A percentile compares a stretch with the other conserved stretches of the same genome.
These are phyloP conservation scores for Tringa solitaria DNA, from an alignment of 2,113 vertebrate genomes.

Conservation along the genomic window DNA sequence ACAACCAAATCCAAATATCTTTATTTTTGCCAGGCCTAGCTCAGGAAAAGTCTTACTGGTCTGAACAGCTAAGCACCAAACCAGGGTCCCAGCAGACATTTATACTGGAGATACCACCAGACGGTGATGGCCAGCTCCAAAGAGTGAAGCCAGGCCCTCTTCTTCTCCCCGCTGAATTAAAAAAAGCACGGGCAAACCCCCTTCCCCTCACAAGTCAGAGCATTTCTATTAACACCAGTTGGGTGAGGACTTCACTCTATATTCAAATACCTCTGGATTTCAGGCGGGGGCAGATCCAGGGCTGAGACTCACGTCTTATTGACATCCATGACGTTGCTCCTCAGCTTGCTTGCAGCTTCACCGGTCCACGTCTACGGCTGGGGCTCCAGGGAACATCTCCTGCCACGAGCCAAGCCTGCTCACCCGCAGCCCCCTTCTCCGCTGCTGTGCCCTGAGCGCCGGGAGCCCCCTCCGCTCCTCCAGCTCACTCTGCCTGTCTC, in stretches of 20 bases:
- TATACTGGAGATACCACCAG: too few relatives aligned
- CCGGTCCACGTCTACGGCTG: background rate
- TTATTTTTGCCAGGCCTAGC: background rate
- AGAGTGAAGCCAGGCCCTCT: background rate
- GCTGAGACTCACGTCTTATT: background rate
- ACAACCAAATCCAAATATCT: background rate
- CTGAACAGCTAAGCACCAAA: background rate
- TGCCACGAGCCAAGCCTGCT: accelerated
- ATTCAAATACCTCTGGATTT: background rate
- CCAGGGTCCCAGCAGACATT: background rate
- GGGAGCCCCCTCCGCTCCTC: background rate
- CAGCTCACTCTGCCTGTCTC: background rate
- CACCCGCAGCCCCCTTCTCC: accelerated
- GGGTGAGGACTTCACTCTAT: background rate
- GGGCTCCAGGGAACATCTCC: background rate
- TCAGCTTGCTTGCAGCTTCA: background rate
- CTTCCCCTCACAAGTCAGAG: background rate
- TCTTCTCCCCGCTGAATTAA: background rate
- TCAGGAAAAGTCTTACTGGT: background rate
- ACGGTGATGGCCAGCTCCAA: background rate
- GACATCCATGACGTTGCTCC: background rate
- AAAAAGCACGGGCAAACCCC: background rate
- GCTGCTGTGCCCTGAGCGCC: background rate
- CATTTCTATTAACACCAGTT: background rate
- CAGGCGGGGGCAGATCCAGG: background rate